Percentiles rank a stretch among this genome's conserved stretches.
These are phyloP conservation scores for Latrodectus elegans DNA, from an alignment of 2,888 invertebrate genomes.

Conservation along the genomic window DNA sequence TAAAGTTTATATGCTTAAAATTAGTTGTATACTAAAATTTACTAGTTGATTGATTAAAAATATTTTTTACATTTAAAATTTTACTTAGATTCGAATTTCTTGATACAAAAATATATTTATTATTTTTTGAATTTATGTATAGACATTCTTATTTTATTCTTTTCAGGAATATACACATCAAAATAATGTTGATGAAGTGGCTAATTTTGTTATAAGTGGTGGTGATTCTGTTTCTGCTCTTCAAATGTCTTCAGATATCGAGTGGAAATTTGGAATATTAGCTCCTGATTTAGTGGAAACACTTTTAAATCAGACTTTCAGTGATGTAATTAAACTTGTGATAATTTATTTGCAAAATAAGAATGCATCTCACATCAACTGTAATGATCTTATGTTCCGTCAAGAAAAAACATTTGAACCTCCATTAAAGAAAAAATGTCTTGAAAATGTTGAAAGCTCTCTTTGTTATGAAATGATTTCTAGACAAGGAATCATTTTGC, in stretches of 20 bases:
- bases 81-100: too few relatives aligned
- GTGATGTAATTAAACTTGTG: conserved; percentile 21
- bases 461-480: conserved; percentile 31
- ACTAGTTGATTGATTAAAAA: too few relatives aligned
- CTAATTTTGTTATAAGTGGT: conserved; percentile 76
- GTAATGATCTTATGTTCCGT: too few relatives aligned
- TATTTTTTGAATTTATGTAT: background rate
- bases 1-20: too few relatives aligned
- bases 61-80: too few relatives aligned
- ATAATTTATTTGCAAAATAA: conserved; percentile 4
- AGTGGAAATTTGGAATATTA: conserved; percentile 72
- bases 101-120: too few relatives aligned
- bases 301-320: conserved; percentile 73
- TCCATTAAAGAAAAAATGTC: conserved; percentile 25
- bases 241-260: conserved; percentile 80
- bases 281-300: conserved; percentile 73
- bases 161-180: conserved; percentile 59
- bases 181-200: conserved; percentile 42
- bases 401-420: background rate
- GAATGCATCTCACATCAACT: background rate
- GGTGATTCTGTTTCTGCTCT: conserved; percentile 84
- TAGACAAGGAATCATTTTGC: conserved; percentile 11
- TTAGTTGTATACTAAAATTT: too few relatives aligned
- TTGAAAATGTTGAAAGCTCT: background rate
- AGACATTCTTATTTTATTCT: conserved; percentile 6